Conservation (phyloP, 2,888 invertebrate genomes). For the Leptodirus hochenwartii region DNA sequence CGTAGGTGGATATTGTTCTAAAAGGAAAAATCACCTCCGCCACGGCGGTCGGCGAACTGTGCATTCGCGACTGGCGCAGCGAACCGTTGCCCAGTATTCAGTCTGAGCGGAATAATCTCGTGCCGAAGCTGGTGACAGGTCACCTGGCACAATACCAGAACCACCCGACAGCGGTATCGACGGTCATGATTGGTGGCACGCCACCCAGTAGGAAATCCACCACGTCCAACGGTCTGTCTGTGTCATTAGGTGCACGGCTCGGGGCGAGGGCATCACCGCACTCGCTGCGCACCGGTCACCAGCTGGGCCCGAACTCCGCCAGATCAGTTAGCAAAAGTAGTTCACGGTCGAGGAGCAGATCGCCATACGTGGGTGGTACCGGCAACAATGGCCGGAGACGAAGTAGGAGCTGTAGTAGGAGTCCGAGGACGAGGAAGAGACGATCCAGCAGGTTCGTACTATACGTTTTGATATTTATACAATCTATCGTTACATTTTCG, state of each 20-base stretch:
- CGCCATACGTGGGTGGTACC: too few relatives aligned
- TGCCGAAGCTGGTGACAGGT: constrained; percentile 40
- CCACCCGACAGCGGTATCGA: constrained; percentile 21
- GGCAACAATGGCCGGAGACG: too few relatives aligned
- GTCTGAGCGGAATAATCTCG: constrained; percentile 53
- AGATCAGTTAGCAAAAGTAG: constrained; percentile 21
- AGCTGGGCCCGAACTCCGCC: constrained; percentile 26
- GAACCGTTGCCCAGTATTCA: constrained; percentile 83
- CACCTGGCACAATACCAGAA: constrained; percentile 41
- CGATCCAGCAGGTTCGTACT: too few relatives aligned
- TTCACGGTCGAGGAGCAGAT: constrained; percentile 24
- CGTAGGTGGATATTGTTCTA: constrained; percentile 84
- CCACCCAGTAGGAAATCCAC: too few relatives aligned
- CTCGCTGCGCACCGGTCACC: constrained; percentile 21
- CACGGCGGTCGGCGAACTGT: constrained; percentile 70
- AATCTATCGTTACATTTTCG: too few relatives aligned
- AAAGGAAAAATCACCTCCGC: constrained; percentile 88
- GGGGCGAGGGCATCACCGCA: constrained; percentile 34
- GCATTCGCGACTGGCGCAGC: constrained; percentile 85
- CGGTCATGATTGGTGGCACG: constrained; percentile 19
- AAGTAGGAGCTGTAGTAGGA: too few relatives aligned
- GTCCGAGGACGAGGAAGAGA: constrained; percentile 11
- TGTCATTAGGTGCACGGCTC: constrained; percentile 37
- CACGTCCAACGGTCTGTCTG: constrained; percentile 31
- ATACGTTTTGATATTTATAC: too few relatives aligned